Conservation (phyloP, 92 coral and sea anemone species). For the Montipora capitata region DNA sequence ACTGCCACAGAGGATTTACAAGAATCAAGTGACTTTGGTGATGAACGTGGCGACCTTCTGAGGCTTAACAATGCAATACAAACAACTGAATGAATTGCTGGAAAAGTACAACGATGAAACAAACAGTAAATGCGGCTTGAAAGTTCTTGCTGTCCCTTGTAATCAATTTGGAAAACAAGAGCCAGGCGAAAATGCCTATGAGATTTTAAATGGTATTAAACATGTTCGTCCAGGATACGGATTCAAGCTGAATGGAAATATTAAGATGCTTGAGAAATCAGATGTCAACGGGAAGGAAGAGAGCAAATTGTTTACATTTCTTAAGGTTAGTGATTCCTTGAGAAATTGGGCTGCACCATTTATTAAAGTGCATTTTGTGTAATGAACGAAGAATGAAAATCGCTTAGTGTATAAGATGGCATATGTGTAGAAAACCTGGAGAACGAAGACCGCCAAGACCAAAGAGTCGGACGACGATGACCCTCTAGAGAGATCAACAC, state of each 20-base stretch:
- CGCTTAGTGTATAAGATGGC: no score
- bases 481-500: no score
- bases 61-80: constrained; percentile 81
- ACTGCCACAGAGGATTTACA: constrained; percentile 45
- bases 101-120: constrained; percentile 50
- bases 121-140: constrained; percentile 76
- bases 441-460: no score
- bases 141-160: constrained; percentile 83
- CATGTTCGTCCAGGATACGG: constrained; percentile 88
- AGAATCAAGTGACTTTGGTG: constrained; percentile 64
- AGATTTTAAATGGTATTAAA: constrained; percentile 81
- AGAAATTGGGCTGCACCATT: not conserved
- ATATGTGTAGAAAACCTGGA: no score
- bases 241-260: constrained; percentile 57
- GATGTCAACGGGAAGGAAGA: constrained; percentile 89
- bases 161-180: constrained; percentile 89
- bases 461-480: no score
- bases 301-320: constrained; percentile 72
- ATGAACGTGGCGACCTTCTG: constrained; percentile 92
- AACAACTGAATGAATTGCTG: constrained; percentile 81
- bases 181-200: constrained; percentile 84
- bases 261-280: constrained; percentile 71
- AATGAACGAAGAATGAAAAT: not conserved
- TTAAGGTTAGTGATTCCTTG: constrained; percentile 68
- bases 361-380: not conserved